Evolutionary conservation across 2,888 invertebrate species (phyloP).

Genomic region (Bugula neritina): DNA sequence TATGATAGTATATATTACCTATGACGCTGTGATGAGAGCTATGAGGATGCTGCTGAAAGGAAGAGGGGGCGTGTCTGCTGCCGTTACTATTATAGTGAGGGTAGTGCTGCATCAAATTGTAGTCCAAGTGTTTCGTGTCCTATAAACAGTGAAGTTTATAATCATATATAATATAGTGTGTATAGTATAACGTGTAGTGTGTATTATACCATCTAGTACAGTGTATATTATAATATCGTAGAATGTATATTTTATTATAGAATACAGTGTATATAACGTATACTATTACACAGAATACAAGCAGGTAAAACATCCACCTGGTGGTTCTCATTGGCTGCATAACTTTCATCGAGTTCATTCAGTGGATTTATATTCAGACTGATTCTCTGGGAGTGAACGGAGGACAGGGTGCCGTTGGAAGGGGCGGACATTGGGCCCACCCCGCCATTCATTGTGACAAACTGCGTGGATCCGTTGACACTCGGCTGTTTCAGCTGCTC

Average conservation of each 20-base stretch:
- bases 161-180: too few species aligned
- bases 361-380: constrained; percentile 21
- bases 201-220: too few species aligned
- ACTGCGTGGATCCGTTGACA: not conserved
- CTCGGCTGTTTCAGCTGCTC: constrained; percentile 11
- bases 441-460: not conserved
- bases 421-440: not conserved
- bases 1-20: not conserved
- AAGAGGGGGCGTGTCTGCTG: constrained; percentile 1
- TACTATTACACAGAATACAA: too few species aligned
- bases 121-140: constrained; percentile 1
- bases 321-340: not conserved
- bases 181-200: too few species aligned
- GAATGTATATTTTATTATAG: too few species aligned
- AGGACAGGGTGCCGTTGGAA: constrained; percentile 8
- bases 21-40: not conserved
- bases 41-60: not conserved
- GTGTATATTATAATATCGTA: too few species aligned
- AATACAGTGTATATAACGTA: too few species aligned
- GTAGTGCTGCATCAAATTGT: constrained; percentile 26
- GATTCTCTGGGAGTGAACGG: constrained; percentile 17
- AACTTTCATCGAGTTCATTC: constrained; percentile 10
- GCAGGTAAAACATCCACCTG: too few species aligned
- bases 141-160: not conserved
- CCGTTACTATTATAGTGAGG: constrained; percentile 25